Evolutionary conservation across 2,113 vertebrate species (phyloP).

Genomic region (Theristicus caerulescens): DNA sequence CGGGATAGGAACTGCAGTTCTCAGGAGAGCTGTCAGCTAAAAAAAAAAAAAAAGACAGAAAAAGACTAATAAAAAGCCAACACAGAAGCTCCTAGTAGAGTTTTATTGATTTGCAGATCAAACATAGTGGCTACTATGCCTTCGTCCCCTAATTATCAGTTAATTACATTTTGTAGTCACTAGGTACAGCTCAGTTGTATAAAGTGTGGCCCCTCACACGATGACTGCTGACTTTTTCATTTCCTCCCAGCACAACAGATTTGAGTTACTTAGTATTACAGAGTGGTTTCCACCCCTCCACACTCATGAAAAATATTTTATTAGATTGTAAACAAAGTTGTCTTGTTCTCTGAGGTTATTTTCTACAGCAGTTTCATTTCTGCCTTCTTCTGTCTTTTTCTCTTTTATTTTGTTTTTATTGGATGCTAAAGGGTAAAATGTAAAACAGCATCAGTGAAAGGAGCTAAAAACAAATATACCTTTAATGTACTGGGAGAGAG

Average conservation of each 20-base stretch:
- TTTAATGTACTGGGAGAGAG: slow-evolving; percentile 33
- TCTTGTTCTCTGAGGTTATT: slow-evolving; percentile 22
- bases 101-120: neutral
- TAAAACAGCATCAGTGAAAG: neutral
- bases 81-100: neutral
- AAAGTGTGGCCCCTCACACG: neutral
- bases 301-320: slow-evolving; percentile 20
- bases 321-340: slow-evolving; percentile 51
- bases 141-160: neutral
- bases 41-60: neutral
- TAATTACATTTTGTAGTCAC: neutral
- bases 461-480: neutral
- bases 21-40: neutral
- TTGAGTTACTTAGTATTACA: neutral
- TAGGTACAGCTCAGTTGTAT: neutral
- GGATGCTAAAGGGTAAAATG: slow-evolving; percentile 39
- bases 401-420: slow-evolving; percentile 56
- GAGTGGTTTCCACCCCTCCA: neutral
- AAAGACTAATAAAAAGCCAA: slow-evolving; percentile 1
- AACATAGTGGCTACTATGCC: neutral
- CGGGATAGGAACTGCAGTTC: neutral
- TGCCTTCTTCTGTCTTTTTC: neutral
- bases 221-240: neutral
- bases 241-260: neutral
- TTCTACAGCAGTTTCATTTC: slow-evolving; percentile 33